Evolutionary conservation across 2,113 vertebrate genomes (phyloP).

Genomic region (Pseudonaja textilis): DNA sequence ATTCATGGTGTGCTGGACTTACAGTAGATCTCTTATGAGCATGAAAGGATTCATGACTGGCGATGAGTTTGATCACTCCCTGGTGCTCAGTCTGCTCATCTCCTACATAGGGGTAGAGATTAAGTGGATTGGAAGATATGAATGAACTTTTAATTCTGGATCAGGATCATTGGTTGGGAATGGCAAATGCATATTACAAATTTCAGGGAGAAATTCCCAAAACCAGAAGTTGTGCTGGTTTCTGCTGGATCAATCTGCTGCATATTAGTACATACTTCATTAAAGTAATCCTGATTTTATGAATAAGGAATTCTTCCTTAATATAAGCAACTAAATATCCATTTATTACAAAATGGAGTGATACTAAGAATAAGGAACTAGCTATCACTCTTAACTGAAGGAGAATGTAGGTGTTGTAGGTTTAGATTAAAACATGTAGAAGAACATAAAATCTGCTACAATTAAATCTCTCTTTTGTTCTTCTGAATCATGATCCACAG

Average conservation of each 20-base stretch:
- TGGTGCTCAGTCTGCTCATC: background rate
- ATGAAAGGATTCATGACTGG: background rate
- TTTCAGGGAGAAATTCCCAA: background rate
- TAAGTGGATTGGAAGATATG: background rate
- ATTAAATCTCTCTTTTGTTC: background rate
- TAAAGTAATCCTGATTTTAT: background rate
- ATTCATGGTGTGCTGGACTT: background rate
- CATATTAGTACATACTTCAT: background rate
- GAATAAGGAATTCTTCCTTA: background rate
- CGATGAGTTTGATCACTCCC: background rate
- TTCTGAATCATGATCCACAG: conserved; percentile 1
- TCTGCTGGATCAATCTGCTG: background rate
- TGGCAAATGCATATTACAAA: background rate
- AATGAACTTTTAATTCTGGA: background rate
- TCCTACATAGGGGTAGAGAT: background rate
- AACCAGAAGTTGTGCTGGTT: background rate
- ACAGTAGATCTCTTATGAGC: background rate
- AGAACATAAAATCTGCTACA: background rate
- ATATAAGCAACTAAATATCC: background rate
- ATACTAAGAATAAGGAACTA: background rate
- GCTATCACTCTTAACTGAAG: background rate
- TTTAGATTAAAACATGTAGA: background rate
- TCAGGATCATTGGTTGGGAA: background rate
- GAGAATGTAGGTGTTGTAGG: background rate
- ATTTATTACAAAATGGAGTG: background rate